Base-by-base conservation (phyloP, 2,113 vertebrate species). In the Cebus imitator region DNA sequence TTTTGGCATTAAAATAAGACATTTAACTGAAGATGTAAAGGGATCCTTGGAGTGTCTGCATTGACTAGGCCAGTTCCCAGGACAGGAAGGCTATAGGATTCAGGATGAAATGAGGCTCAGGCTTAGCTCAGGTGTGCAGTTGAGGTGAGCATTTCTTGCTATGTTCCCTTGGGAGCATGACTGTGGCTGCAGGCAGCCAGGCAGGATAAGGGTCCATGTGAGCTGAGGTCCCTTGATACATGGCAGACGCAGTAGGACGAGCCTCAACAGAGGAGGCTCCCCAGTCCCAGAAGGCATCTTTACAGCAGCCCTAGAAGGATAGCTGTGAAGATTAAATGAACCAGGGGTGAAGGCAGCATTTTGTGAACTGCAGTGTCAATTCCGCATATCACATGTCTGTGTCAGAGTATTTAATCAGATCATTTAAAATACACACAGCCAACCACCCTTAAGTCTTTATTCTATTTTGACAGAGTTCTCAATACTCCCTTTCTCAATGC, bases 361-460 rank as follows among this genome's bases (percentile, higher is more conserved):
- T 52, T 32, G 18, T 20, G 43, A 90, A 23, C 35, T 40, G 0
- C 1, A n/a, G 25, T 1, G 3, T 76, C 35, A 18, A 0, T 20
- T 16, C 13, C 45, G 25, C 12, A 72, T 25, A 6, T 35, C 86
- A 18, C 0, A 0, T 4, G 18, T 79, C 32, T 23, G 0, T 8
- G 23, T 40, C 23, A 23, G 8, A 1, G 1, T 18, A 14, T 0
- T 35, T 35, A 68, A 5, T 37, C 30, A 68, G 43, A 17, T 6
- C 12, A 23, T 45, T n/a, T 17, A 21, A 82, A 80, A 25, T 50
- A 35, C 0, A 2, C 37, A 9, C 0, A 30, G 1, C 50, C n/a
- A 12, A 10, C 12, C 52, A 4, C 3, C 6, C 32, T n/a, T 9
- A 4, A 73, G 23, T 13, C 2, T 16, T 52, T 45, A n/a, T 11